Evolutionary conservation across 2,888 invertebrate genomes (phyloP).

Genomic region (Thecophora atra): DNA sequence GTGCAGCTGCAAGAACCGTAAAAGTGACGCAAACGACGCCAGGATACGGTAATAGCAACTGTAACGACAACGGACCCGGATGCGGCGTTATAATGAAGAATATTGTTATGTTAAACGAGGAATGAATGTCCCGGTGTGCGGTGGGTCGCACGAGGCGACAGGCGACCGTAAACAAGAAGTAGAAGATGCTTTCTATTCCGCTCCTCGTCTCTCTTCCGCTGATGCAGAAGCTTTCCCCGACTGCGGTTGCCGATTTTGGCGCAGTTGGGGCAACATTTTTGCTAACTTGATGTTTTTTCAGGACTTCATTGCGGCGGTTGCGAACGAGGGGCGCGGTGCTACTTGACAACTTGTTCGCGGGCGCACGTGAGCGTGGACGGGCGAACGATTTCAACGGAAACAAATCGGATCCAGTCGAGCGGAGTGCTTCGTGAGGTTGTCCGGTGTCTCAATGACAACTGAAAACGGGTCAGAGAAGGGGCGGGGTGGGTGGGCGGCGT

Average conservation of each 20-base stretch:
- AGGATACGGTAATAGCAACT: constrained; percentile 18
- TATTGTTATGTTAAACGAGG: constrained; percentile 41
- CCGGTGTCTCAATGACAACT: constrained; percentile 1
- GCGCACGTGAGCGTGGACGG: neutral
- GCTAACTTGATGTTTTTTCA: constrained; percentile 36
- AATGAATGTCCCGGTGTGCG: neutral
- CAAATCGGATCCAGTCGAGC: constrained; percentile 46
- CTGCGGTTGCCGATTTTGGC: constrained; percentile 38
- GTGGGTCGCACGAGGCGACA: neutral
- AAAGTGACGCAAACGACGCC: constrained; percentile 24
- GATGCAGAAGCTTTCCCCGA: constrained; percentile 5
- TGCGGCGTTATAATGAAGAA: constrained; percentile 39
- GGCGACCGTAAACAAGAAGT: neutral
- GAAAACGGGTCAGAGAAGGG: no score
- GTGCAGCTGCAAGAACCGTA: neutral
- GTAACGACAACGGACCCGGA: constrained; percentile 25
- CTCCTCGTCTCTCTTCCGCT: neutral
- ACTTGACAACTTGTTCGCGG: neutral
- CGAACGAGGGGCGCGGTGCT: neutral
- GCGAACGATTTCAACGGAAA: constrained; percentile 45
- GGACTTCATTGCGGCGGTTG: constrained; percentile 18
- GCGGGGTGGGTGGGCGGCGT: no score
- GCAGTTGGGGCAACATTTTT: constrained; percentile 35
- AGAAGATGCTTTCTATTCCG: neutral
- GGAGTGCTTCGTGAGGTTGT: constrained; percentile 16